Evolutionary conservation across 2,888 invertebrate genomes (phyloP).

Genomic region (Stegana nigrithorax): DNA sequence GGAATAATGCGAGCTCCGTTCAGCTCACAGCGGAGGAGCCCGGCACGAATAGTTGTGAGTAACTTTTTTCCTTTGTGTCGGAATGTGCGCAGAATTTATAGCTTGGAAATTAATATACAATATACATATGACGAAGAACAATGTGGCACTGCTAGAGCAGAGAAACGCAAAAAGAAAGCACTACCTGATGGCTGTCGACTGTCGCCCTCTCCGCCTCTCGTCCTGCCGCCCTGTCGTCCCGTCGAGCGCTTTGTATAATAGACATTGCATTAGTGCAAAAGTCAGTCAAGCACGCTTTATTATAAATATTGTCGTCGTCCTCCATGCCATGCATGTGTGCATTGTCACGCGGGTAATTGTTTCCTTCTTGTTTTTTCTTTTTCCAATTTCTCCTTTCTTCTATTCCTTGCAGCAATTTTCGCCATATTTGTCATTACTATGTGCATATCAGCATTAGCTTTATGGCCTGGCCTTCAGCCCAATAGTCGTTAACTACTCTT

Average conservation of each 20-base stretch:
- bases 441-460: not conserved
- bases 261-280: constrained; percentile 34
- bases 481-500: too few species aligned
- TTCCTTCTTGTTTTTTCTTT: too few species aligned
- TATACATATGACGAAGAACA: constrained; percentile 28
- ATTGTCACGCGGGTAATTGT: constrained; percentile 14
- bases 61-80: constrained; percentile 29
- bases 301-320: constrained; percentile 31
- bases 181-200: too few species aligned
- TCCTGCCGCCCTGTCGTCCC: too few species aligned
- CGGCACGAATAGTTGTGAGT: not conserved
- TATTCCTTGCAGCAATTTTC: not conserved
- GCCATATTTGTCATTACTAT: not conserved
- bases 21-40: too few species aligned
- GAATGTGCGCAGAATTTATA: constrained; percentile 58
- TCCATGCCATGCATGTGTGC: constrained; percentile 31
- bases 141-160: too few species aligned
- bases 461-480: too few species aligned
- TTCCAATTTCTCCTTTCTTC: too few species aligned
- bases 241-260: too few species aligned
- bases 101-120: constrained; percentile 53
- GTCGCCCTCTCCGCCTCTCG: too few species aligned
- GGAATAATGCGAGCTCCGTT: too few species aligned
- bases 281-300: constrained; percentile 37
- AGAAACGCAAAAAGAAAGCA: too few species aligned